Conservation (phyloP, 2,113 vertebrate genomes). For the Strix aluco region DNA sequence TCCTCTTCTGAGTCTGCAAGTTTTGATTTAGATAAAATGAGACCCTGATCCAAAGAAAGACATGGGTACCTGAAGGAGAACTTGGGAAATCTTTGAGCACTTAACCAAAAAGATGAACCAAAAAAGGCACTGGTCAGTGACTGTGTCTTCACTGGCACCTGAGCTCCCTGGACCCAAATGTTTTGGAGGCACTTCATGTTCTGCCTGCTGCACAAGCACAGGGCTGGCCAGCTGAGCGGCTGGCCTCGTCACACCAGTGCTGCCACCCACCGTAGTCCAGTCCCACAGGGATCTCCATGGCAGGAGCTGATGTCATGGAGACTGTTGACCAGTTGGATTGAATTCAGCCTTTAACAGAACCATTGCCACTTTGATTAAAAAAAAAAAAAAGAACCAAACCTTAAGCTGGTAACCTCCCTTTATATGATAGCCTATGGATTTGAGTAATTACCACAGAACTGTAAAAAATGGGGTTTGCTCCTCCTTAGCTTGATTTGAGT, state of each 20-base stretch:
- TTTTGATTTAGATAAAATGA: neutral
- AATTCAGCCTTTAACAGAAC: neutral
- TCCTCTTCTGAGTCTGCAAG: neutral
- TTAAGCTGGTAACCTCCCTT: neutral
- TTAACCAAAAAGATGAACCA: neutral
- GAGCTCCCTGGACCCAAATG: neutral
- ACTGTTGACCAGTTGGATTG: neutral
- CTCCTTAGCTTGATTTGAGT: neutral
- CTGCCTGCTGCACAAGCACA: neutral
- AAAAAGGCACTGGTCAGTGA: neutral
- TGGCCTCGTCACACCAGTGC: neutral
- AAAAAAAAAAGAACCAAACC: neutral
- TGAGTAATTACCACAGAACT: neutral
- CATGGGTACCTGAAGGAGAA: neutral
- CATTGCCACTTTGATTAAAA: neutral
- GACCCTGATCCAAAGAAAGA: neutral
- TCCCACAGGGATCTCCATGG: neutral
- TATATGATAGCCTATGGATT: neutral
- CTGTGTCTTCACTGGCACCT: neutral
- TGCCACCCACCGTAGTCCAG: neutral
- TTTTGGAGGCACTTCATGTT: neutral
- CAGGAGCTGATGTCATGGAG: neutral
- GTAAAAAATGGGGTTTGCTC: neutral
- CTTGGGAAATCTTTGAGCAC: neutral
- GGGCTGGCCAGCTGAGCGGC: neutral